These are phyloP conservation scores for Isoperla grammatica DNA, from an alignment of 2,888 invertebrate species.

Conservation along the genomic window DNA sequence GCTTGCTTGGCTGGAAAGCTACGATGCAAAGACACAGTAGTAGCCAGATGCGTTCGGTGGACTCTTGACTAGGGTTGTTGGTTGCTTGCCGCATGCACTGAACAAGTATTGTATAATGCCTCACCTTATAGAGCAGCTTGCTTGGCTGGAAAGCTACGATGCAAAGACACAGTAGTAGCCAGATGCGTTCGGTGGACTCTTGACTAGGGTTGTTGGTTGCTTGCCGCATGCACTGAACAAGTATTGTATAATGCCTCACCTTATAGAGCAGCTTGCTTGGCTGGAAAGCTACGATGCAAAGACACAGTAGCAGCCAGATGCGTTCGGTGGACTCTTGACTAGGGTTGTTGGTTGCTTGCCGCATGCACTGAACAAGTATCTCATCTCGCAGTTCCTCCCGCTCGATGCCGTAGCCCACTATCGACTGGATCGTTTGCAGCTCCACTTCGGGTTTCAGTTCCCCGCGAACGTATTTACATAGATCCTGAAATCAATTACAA, in stretches of 20 bases:
- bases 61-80: no score
- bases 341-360: slow-evolving; percentile 86
- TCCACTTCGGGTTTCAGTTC: slow-evolving; percentile 81
- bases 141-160: no score
- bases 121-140: no score
- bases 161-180: no score
- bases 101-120: no score
- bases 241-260: slow-evolving; percentile 40
- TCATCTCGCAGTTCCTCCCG: slow-evolving; percentile 89
- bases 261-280: slow-evolving; percentile 78
- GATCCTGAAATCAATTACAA: slow-evolving; percentile 59
- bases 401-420: slow-evolving; percentile 82
- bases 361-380: slow-evolving; percentile 80
- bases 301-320: slow-evolving; percentile 82
- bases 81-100: no score
- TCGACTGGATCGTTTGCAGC: slow-evolving; percentile 73
- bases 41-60: no score
- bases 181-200: no score
- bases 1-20: no score
- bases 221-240: no score
- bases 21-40: no score
- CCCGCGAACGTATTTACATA: slow-evolving; percentile 84
- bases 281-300: slow-evolving; percentile 88
- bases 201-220: no score
- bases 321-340: slow-evolving; percentile 75